A percentile compares a stretch with the other conserved stretches of the same genome.
phyloP scores from a whole-genome alignment of 2,797 vertebrate species.

The Rhinella marina region DNA sequence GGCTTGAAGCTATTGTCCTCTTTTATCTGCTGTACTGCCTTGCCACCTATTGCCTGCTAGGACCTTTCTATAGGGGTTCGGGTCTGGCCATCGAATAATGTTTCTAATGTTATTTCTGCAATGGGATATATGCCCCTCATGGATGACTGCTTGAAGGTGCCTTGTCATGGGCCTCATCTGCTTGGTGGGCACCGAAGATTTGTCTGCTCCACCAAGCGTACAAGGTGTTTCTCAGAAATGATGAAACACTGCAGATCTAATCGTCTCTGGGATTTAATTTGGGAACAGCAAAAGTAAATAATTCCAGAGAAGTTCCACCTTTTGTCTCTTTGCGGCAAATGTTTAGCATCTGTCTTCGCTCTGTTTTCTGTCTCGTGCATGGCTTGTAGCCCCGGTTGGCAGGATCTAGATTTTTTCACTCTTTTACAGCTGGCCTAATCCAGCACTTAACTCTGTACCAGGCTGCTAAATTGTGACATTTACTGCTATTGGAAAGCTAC shows the following conservation, averaged over 20 bases:
- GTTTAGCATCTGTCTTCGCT: slow-evolving; percentile 34
- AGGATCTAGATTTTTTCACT: slow-evolving; percentile 8
- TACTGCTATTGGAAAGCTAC: neutral
- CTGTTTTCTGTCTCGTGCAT: neutral
- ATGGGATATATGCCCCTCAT: neutral
- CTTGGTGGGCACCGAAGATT: neutral
- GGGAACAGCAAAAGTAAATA: slow-evolving; percentile 10
- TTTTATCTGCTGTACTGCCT: neutral
- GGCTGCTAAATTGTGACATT: neutral
- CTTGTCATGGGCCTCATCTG: neutral
- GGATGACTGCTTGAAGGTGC: neutral
- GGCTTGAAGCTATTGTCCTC: neutral
- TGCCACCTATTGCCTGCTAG: neutral
- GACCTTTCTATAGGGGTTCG: neutral
- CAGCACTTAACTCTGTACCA: slow-evolving; percentile 8
- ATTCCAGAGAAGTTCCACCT: slow-evolving; percentile 14
- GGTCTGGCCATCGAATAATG: neutral
- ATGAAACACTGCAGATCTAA: too few relatives aligned
- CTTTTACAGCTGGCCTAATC: neutral
- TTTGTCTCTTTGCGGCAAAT: slow-evolving; percentile 4
- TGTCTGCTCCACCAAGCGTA: neutral
- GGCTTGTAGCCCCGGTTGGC: slow-evolving; percentile 32
- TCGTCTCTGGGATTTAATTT: neutral
- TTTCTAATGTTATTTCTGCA: neutral
- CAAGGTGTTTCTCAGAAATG: neutral